Conservation (phyloP, 2,888 invertebrate genomes). For the Oxystoma pomonae region DNA sequence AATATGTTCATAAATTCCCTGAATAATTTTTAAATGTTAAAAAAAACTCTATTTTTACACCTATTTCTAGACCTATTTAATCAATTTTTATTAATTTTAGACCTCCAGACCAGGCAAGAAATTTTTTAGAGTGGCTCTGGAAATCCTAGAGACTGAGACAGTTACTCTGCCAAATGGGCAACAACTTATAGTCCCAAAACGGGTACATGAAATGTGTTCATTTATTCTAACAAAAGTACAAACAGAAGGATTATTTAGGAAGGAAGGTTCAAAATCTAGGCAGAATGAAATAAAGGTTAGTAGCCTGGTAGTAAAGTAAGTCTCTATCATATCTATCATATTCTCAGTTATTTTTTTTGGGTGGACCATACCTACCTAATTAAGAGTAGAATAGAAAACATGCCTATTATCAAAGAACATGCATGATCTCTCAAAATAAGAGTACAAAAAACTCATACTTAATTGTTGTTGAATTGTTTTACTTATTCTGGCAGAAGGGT, state of each 20-base stretch:
- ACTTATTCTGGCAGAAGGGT: too few species aligned
- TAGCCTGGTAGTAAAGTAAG: too few species aligned
- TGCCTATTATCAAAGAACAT: too few species aligned
- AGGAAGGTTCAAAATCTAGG: constrained; percentile 78
- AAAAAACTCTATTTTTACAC: too few species aligned
- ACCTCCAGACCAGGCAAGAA: constrained; percentile 40
- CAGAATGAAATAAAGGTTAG: constrained; percentile 81
- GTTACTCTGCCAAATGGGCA: constrained; percentile 64
- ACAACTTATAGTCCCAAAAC: constrained; percentile 66
- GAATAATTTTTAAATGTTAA: too few species aligned
- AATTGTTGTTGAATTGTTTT: too few species aligned
- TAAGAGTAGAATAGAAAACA: too few species aligned
- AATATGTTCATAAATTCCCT: constrained; percentile 7
- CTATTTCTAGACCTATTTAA: too few species aligned
- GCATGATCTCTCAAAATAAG: too few species aligned
- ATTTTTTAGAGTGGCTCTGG: constrained; percentile 55
- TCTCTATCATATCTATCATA: not conserved
- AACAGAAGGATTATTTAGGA: constrained; percentile 83
- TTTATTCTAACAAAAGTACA: constrained; percentile 64
- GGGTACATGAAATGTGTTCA: constrained; percentile 68
- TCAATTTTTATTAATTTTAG: constrained; percentile 35
- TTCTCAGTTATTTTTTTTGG: not conserved
- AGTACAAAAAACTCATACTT: too few species aligned
- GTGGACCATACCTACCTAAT: too few species aligned
- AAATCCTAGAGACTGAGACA: constrained; percentile 51